Evolutionary conservation across 2,113 vertebrate genomes (phyloP), one percentile per base, ranked within the genome.

Genomic region (Saguinus midas): DNA sequence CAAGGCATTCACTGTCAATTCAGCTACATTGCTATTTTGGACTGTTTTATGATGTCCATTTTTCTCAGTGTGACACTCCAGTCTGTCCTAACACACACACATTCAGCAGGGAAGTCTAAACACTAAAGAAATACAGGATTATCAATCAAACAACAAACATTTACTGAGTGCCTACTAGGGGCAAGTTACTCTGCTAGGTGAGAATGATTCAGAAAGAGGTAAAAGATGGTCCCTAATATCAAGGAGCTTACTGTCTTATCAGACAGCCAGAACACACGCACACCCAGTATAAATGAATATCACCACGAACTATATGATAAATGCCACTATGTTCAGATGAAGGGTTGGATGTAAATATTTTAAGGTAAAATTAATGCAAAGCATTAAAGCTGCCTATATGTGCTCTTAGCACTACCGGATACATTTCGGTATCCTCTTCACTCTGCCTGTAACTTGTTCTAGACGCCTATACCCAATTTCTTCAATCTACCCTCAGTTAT

Each of bases 1-100:
- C 92, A 96, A 97, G 92, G 70, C 70, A 97, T 97, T 96, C 97
- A 97, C 96, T 90, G 96, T 97, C 94, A 96, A 95, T 96, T 95
- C 96, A 87, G 92, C 87, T 68, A 70, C 92, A 92, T 73, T 89
- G 95, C 83, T 96, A 84, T 95, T 97, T 91, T 95, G 43, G 87
- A 97, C 95, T 93, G 80, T 85, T 97, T 97, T 97, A 97, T 95
- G 84, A 87, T 48, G 64, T 81, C 87, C 89, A 97, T 97, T 97
- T 96, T 97, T 97, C 97, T 97, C 90, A 45, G 68, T 25, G 83
- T 96, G 96, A 95, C 95, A 97, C 87, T 87, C 84, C 76, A 3
- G 70, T 76, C 87, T 57, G 78, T 90, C 75, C 96, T 91, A 82
- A 84, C 93, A 87, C 79, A 93, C 52, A 87, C 82, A 81, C 82